Conservation (phyloP, 2,113 vertebrate species). For the Morone chrysops region DNA sequence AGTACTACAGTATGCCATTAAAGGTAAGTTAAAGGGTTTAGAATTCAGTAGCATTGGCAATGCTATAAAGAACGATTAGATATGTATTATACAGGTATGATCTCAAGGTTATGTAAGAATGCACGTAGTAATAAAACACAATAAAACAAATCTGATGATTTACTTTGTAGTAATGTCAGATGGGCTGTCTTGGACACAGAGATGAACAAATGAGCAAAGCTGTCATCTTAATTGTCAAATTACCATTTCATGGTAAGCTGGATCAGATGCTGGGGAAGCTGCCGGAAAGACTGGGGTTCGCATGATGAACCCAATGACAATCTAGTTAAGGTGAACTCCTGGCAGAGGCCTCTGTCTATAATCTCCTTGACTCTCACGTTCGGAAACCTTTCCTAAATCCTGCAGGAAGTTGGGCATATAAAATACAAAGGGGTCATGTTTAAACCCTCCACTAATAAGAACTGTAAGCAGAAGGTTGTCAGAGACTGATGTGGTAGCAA, state of each 20-base stretch:
- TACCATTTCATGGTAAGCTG: not conserved
- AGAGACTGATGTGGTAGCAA: not conserved
- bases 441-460: not conserved
- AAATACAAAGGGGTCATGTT: not conserved
- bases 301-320: not conserved
- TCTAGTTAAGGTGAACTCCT: not conserved
- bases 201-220: not conserved
- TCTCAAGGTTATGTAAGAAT: not conserved
- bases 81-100: not conserved
- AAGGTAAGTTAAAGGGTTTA: not conserved
- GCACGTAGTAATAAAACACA: not conserved
- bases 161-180: not conserved
- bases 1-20: not conserved
- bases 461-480: not conserved
- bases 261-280: not conserved
- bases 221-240: not conserved
- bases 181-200: not conserved
- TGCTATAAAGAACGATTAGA: not conserved
- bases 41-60: not conserved
- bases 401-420: not conserved
- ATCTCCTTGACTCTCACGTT: not conserved
- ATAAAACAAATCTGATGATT: not conserved
- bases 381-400: not conserved
- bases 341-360: not conserved
- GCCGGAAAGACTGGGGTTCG: not conserved